A percentile compares a stretch with the other conserved stretches of the same genome.
Conservation (phyloP, 2,888 invertebrate species). For the Pteria penguin region DNA sequence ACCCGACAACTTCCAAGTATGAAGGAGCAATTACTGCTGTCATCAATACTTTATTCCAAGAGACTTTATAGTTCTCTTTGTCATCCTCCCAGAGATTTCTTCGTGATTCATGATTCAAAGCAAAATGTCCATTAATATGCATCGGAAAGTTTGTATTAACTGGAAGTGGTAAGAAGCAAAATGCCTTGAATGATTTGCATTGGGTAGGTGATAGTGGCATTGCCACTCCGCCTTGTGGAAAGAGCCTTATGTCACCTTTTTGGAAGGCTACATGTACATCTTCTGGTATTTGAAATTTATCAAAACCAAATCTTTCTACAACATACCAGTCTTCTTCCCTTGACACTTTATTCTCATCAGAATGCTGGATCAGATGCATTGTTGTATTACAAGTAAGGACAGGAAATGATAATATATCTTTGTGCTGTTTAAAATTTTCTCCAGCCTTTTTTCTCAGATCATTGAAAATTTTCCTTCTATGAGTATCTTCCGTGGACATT, state of each 20-base stretch:
- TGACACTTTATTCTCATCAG: too few relatives aligned
- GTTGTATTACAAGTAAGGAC: neutral
- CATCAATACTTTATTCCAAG: neutral
- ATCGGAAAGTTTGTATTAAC: slow-evolving; percentile 57
- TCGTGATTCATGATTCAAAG: slow-evolving; percentile 52
- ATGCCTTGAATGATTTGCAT: slow-evolving; percentile 18
- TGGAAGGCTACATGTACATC: neutral
- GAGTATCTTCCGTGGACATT: neutral
- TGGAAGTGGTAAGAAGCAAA: slow-evolving; percentile 66
- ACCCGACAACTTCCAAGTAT: neutral
- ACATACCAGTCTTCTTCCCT: slow-evolving; percentile 34
- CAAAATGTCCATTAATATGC: slow-evolving; percentile 68
- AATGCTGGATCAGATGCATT: neutral
- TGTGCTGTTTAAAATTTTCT: neutral
- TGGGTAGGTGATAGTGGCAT: neutral
- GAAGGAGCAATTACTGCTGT: neutral
- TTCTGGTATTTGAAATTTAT: neutral
- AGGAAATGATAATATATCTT: neutral
- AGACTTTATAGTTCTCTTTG: slow-evolving; percentile 28
- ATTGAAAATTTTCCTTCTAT: neutral
- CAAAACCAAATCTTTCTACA: slow-evolving; percentile 50
- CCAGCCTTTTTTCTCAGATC: neutral
- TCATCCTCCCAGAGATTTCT: slow-evolving; percentile 26
- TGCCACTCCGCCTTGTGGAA: slow-evolving; percentile 9
- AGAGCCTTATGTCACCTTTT: neutral